phyloP scores from a whole-genome alignment of 1,140 invertebrate species.

The Rhopalosiphum maidis region DNA sequence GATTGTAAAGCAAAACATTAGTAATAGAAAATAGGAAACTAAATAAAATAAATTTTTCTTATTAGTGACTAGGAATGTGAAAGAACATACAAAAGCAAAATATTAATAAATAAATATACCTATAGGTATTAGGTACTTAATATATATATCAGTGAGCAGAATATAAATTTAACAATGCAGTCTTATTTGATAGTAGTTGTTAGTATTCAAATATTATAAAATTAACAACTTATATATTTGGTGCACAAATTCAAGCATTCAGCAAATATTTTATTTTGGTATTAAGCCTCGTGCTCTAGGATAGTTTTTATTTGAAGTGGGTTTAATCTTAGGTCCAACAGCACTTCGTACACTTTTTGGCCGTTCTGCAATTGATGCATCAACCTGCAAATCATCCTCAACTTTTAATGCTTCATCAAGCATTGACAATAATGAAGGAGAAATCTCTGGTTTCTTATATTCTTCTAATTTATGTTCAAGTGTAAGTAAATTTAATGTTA shows the following conservation, averaged over 20 bases:
- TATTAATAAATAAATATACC: constrained; percentile 27
- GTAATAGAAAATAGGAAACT: constrained; percentile 41
- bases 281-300: constrained; percentile 70
- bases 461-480: constrained; percentile 80
- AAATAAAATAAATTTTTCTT: constrained; percentile 26
- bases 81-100: constrained; percentile 16
- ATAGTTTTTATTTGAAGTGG: constrained; percentile 62
- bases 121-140: not conserved
- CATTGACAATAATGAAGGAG: constrained; percentile 75
- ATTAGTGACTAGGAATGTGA: constrained; percentile 50
- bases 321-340: constrained; percentile 51
- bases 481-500: constrained; percentile 82
- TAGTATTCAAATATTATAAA: constrained; percentile 36
- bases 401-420: constrained; percentile 75
- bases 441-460: constrained; percentile 76
- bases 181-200: constrained; percentile 36
- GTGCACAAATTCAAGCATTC: constrained; percentile 40
- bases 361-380: constrained; percentile 65
- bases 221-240: constrained; percentile 33
- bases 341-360: constrained; percentile 33
- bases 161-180: constrained; percentile 42
- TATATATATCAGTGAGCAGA: constrained; percentile 24
- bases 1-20: constrained; percentile 27
- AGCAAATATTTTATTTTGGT: constrained; percentile 65
- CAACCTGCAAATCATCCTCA: constrained; percentile 77